Evolutionary conservation across 1,140 invertebrate genomes (phyloP), one percentile per base, ranked within the genome.

Genomic region (Brachionus paranguensis): DNA sequence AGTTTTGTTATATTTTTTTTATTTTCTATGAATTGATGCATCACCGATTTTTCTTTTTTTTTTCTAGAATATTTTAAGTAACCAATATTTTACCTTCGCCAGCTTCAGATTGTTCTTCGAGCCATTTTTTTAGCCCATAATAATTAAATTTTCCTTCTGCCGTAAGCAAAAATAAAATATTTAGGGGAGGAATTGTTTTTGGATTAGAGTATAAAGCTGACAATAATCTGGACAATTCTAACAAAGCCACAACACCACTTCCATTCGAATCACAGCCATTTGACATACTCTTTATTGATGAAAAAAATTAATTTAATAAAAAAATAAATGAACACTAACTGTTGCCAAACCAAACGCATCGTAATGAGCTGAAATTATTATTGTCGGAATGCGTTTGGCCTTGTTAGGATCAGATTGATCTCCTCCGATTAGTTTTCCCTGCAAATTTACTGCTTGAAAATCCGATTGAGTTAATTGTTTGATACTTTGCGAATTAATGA

Each of bases 141-240:
- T 95, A 99, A 90, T 98, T 99, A 20, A 96, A 92, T 89, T 97
- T 95, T 14, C 97, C 97, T 84, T 93, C 95, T 50, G 95, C 96
- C 68, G 95, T 93, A 24, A 97, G 89, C 37, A 98, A 90, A 88
- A 99, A 99, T 11, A 98, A 88, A 11, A 99, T 88, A 87, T 97
- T 95, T 86, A 93, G 93, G 86, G 92, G 93, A 7, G 95, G 94
- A 86, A 94, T 92, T 60, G 94, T 94, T 86, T 93, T 92, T 8
- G 92, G 89, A 68, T 92, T 93, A 5, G 93, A 92, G 89, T 98
- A 98, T n/a, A 99, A 91, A 84, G 93, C 92, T 12, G 95, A 96
- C 89, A 99, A 96, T 17, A 98, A 87, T 85, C 96, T 91, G 0
- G 94, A 93, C 43, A 99, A 89, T 90, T 98, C 95, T 53, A 99